A percentile compares a stretch with the other conserved stretches of the same genome.
Conservation (phyloP, 1,140 invertebrate species). For the Planococcus citri region DNA sequence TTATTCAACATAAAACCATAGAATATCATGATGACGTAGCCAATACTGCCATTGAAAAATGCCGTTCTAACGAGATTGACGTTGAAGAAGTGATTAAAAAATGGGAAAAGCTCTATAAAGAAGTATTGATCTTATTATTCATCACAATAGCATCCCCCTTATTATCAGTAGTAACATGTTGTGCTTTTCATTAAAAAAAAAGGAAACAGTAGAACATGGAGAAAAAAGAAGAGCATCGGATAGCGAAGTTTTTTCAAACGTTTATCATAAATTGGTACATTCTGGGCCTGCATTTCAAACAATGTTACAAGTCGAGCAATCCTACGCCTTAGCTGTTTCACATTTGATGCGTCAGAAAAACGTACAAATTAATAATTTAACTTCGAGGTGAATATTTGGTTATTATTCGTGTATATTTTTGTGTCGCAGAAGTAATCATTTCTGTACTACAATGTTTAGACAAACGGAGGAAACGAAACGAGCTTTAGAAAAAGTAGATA, state of each 20-base stretch:
- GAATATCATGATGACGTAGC: conserved; percentile 40
- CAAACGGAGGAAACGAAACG: conserved; percentile 67
- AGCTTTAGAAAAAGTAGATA: conserved; percentile 49
- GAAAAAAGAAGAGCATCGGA: conserved; percentile 56
- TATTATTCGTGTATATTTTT: too few species aligned
- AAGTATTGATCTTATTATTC: too few species aligned
- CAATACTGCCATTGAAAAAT: conserved; percentile 37
- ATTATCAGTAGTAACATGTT: too few species aligned
- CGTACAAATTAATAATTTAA: conserved; percentile 36
- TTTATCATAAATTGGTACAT: conserved; percentile 69
- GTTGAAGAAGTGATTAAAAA: conserved; percentile 51
- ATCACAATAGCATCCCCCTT: too few species aligned
- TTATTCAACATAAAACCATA: conserved; percentile 39
- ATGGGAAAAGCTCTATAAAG: conserved; percentile 54
- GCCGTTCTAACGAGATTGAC: conserved; percentile 42
- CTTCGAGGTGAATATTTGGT: conserved; percentile 36
- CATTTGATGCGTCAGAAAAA: conserved; percentile 51
- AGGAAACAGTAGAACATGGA: conserved; percentile 45
- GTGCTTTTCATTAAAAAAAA: too few species aligned
- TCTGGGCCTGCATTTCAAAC: conserved; percentile 58
- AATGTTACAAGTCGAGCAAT: conserved; percentile 63
- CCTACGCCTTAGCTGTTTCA: conserved; percentile 56
- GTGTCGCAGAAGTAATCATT: too few species aligned
- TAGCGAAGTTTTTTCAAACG: conserved; percentile 62
- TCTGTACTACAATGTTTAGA: too few species aligned